A percentile compares a stretch with the other conserved stretches of the same genome.
These are phyloP conservation scores for Cephus nigrinus DNA, from an alignment of 2,888 invertebrate genomes.

Conservation along the genomic window DNA sequence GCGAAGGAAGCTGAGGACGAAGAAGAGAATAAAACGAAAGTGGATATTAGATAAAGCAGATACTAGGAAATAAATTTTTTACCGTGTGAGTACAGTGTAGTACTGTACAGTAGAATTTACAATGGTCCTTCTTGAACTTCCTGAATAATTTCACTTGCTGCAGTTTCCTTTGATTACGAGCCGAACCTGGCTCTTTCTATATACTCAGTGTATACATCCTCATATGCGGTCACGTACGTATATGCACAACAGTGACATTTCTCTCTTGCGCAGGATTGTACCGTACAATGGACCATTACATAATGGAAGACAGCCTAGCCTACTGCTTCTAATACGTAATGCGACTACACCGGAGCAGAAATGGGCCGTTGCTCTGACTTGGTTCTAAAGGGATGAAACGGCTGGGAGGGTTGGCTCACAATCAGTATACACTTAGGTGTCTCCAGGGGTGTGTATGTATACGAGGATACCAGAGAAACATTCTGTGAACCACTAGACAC, in stretches of 20 bases:
- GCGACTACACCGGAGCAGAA: slow-evolving; percentile 19
- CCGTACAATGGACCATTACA: slow-evolving; percentile 53
- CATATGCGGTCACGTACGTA: slow-evolving; percentile 3
- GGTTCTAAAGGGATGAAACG: background rate
- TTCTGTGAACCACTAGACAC: background rate
- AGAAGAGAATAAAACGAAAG: background rate
- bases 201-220: background rate
- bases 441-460: background rate
- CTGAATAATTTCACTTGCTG: slow-evolving; percentile 44
- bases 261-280: slow-evolving; percentile 32
- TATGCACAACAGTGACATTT: slow-evolving; percentile 9
- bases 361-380: background rate
- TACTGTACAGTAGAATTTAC: background rate
- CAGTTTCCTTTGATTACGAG: slow-evolving; percentile 51
- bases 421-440: background rate
- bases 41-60: background rate
- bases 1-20: background rate
- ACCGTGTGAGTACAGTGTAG: background rate
- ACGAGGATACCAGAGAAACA: background rate
- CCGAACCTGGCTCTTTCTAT: slow-evolving; percentile 9
- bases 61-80: background rate
- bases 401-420: background rate
- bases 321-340: slow-evolving; percentile 30
- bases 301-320: slow-evolving; percentile 46
- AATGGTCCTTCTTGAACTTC: slow-evolving; percentile 21